Base-by-base conservation (phyloP, 2,797 vertebrate genomes). In the Cercopithecus mitis region DNA sequence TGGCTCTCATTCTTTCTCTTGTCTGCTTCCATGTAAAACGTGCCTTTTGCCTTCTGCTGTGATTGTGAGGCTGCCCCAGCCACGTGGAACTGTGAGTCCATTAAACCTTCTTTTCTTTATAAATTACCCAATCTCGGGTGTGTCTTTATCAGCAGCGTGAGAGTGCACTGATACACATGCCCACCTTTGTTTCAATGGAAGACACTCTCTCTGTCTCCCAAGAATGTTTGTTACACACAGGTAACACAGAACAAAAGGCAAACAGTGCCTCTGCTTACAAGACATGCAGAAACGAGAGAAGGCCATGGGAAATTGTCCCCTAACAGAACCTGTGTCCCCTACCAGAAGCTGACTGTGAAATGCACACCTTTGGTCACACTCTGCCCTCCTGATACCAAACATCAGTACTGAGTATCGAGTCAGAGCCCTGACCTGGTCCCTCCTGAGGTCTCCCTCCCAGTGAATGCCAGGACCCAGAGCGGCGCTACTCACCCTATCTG, bases 301-400 rank as follows among this genome's bases (percentile, higher is more conserved):
- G 19, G 14, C 55, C 6, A 0, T 7, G 20, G 57, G 64, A 43
- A 58, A 33, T 0, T 33, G 2, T 3, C 24, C 11, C n/a, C 73
- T 61, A n/a, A 22, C 2, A 61, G 76, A 76, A 41, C 25, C 45
- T 33, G 13, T 55, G 52, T 55, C 52, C 52, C 52, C 19, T 55
- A 55, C 20, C 52, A 55, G 10, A 2, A 67, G 5, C 4, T 17
- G 11, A 47, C 33, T 41, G 47, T 76, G 47, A 45, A 5, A 58
- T 2, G 4, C 4, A n/a, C n/a, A 2, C 13, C 39, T 39, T 27
- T 4, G 25, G 45, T 19, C 39, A 41, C 50, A 20, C 13, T 72
- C 90, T n/a, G 58, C 52, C 19, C 76, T 95, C 33, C 61, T 72
- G 45, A n/a, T 10, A 83, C 47, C 41, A 88, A 36, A 47, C 43